Percentiles rank a stretch among this genome's conserved stretches.
phyloP scores from a whole-genome alignment of 2,888 invertebrate species.

The Acanthococcus lagerstroemiae region DNA sequence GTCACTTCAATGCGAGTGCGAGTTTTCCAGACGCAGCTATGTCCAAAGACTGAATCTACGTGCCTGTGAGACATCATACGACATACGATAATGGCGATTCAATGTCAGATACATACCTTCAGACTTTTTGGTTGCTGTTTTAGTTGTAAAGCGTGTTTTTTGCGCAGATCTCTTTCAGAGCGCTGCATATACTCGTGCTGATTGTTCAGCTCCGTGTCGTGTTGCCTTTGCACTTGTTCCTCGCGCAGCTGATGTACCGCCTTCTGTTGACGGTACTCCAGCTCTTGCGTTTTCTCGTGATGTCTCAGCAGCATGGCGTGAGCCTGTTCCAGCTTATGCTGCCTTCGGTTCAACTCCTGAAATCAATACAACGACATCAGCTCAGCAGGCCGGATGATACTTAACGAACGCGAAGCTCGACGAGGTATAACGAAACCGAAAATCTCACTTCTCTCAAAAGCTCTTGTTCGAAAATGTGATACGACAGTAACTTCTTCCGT shows the following conservation, averaged over 20 bases:
- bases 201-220: slow-evolving; percentile 87
- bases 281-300: slow-evolving; percentile 92
- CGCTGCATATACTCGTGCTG: slow-evolving; percentile 94
- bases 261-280: slow-evolving; percentile 90
- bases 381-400: too few relatives aligned
- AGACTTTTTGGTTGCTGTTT: slow-evolving; percentile 98
- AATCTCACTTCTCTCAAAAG: slow-evolving; percentile 67
- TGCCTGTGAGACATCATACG: too few relatives aligned
- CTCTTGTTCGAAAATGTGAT: slow-evolving; percentile 83
- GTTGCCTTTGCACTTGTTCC: slow-evolving; percentile 79
- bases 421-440: not conserved
- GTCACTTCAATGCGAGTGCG: too few relatives aligned
- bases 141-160: slow-evolving; percentile 91
- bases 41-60: too few relatives aligned
- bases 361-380: too few relatives aligned
- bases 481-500: slow-evolving; percentile 74
- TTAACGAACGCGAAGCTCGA: not conserved
- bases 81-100: too few relatives aligned
- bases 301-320: slow-evolving; percentile 89
- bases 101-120: slow-evolving; percentile 68
- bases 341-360: slow-evolving; percentile 87
- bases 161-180: slow-evolving; percentile 84
- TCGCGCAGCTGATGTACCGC: slow-evolving; percentile 85
- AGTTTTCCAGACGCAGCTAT: too few relatives aligned
- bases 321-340: slow-evolving; percentile 89